A percentile compares a stretch with the other conserved stretches of the same genome.
phyloP scores from a whole-genome alignment of 2,113 vertebrate species.

The Labeo rohita region DNA sequence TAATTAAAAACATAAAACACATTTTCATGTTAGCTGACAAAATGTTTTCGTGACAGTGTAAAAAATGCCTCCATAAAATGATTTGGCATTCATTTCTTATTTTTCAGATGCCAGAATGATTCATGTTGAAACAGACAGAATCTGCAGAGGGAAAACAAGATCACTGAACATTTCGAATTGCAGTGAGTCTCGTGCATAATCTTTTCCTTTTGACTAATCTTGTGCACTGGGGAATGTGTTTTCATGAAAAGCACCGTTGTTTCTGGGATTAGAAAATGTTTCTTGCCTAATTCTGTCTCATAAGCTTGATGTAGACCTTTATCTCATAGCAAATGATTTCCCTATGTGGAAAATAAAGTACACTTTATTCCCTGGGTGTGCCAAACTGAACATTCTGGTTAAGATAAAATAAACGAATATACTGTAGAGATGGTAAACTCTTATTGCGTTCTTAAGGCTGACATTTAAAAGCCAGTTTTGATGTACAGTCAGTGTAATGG shows the following conservation, averaged over 20 bases:
- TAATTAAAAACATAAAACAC: not conserved
- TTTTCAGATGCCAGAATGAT: not conserved
- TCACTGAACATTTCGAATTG: constrained; percentile 34
- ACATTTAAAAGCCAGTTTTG: too few relatives aligned
- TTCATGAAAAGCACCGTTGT: constrained; percentile 70
- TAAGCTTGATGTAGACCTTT: constrained; percentile 27
- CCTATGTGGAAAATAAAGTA: not conserved
- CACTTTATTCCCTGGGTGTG: not conserved
- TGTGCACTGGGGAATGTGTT: constrained; percentile 50
- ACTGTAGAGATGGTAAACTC: not conserved
- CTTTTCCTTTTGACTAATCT: constrained; percentile 64
- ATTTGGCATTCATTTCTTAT: not conserved
- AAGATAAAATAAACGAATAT: not conserved
- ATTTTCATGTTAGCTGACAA: not conserved
- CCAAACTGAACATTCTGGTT: not conserved
- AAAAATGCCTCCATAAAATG: not conserved
- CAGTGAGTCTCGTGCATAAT: constrained; percentile 50
- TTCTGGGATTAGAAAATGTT: constrained; percentile 64
- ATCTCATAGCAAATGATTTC: constrained; percentile 24
- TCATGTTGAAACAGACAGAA: constrained; percentile 5
- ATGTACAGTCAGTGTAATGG: not conserved
- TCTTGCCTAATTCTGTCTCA: constrained; percentile 42
- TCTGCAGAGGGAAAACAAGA: not conserved
- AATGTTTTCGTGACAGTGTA: not conserved
- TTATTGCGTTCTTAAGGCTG: not conserved